phyloP scores from a whole-genome alignment of 2,113 vertebrate species.

The Melanerpes formicivorus region DNA sequence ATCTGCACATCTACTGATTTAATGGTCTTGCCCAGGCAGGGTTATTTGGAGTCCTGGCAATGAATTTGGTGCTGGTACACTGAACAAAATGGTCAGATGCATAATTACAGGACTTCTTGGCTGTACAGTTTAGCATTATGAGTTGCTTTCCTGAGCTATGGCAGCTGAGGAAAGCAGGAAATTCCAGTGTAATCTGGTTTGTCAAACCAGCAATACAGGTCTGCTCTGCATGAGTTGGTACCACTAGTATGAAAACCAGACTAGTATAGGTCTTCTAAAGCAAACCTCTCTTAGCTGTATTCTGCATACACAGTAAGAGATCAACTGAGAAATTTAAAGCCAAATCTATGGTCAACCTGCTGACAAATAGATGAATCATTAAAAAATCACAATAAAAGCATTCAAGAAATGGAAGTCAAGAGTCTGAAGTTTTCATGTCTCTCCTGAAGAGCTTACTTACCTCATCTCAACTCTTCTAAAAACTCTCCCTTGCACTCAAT shows the following conservation, averaged over 20 bases:
- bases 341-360: neutral
- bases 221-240: neutral
- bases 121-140: neutral
- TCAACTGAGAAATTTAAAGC: neutral
- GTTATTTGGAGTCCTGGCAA: neutral
- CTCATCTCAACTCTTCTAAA: neutral
- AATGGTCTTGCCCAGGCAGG: neutral
- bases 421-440: neutral
- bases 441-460: neutral
- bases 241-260: neutral
- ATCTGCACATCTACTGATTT: neutral
- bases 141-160: neutral
- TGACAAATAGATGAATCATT: neutral
- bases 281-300: neutral
- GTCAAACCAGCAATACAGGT: neutral
- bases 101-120: neutral
- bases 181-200: neutral
- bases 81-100: neutral
- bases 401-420: neutral
- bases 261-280: neutral
- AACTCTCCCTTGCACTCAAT: neutral
- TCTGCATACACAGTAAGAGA: neutral
- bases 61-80: neutral
- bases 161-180: neutral
- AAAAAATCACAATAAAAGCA: neutral